Conservation (phyloP, 2,797 vertebrate genomes). For the Bradypodion pumilum region DNA sequence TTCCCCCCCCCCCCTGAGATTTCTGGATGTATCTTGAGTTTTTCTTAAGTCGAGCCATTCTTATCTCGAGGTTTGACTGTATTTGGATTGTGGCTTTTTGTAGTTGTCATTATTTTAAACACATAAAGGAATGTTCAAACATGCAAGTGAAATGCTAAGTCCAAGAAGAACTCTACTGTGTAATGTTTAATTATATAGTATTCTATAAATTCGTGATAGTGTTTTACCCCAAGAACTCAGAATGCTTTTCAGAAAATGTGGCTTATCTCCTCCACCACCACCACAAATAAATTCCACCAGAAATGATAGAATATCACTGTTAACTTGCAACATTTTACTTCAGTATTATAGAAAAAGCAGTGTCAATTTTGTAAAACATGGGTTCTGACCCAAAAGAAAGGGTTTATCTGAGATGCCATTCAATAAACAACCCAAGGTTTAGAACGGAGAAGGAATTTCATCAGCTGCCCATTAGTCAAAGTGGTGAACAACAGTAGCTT, state of each 20-base stretch:
- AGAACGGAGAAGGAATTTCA: slow-evolving; percentile 39
- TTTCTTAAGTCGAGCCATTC: too few species aligned
- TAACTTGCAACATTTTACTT: background rate
- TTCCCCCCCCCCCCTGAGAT: too few species aligned
- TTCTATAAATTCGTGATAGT: too few species aligned
- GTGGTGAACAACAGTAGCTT: slow-evolving; percentile 26
- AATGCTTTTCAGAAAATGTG: too few species aligned
- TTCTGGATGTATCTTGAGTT: too few species aligned
- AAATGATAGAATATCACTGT: too few species aligned
- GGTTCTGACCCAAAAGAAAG: background rate
- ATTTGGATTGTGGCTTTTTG: background rate
- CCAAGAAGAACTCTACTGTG: too few species aligned
- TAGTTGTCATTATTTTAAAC: background rate
- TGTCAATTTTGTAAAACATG: background rate
- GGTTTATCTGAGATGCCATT: background rate
- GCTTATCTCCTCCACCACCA: too few species aligned
- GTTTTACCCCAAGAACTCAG: too few species aligned
- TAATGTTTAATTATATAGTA: too few species aligned
- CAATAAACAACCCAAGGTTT: background rate
- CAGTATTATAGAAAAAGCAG: background rate
- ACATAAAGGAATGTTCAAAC: background rate
- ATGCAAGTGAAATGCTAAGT: background rate
- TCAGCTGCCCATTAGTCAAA: slow-evolving; percentile 49
- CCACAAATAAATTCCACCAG: too few species aligned
- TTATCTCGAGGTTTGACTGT: too few species aligned